Evolutionary conservation across 2,113 vertebrate species (phyloP).

Genomic region (Brachyhypopomus gauderio): DNA sequence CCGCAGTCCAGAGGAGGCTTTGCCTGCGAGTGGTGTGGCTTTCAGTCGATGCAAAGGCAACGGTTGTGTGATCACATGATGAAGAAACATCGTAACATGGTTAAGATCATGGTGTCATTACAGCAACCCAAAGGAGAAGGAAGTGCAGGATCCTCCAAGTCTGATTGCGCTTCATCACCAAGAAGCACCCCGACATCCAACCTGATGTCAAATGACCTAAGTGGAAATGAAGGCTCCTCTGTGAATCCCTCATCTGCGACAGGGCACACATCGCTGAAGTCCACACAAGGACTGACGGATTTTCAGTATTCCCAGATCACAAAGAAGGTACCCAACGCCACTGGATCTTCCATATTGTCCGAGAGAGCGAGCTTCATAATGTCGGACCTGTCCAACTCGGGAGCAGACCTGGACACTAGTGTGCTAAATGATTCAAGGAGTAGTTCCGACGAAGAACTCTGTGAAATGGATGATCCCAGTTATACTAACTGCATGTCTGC

Average conservation of each 20-base stretch:
- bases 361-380: slow-evolving; percentile 85
- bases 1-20: slow-evolving; percentile 86
- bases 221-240: slow-evolving; percentile 73
- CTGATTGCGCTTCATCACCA: slow-evolving; percentile 76
- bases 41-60: slow-evolving; percentile 89
- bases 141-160: slow-evolving; percentile 72
- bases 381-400: slow-evolving; percentile 81
- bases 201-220: slow-evolving; percentile 72
- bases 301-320: slow-evolving; percentile 86
- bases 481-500: slow-evolving; percentile 83
- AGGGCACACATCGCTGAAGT: slow-evolving; percentile 74
- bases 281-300: slow-evolving; percentile 78
- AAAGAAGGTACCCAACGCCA: slow-evolving; percentile 84
- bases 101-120: slow-evolving; percentile 88
- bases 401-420: slow-evolving; percentile 81
- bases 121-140: slow-evolving; percentile 81
- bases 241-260: slow-evolving; percentile 52
- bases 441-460: slow-evolving; percentile 91
- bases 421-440: slow-evolving; percentile 85
- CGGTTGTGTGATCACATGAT: slow-evolving; percentile 94
- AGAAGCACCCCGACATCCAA: slow-evolving; percentile 80
- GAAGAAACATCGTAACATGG: slow-evolving; percentile 94
- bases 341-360: slow-evolving; percentile 85
- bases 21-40: slow-evolving; percentile 96
- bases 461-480: slow-evolving; percentile 88